Evolutionary conservation across 2,797 vertebrate genomes (phyloP), one percentile per base, ranked within the genome.

Genomic region (Austrolebias charrua): DNA sequence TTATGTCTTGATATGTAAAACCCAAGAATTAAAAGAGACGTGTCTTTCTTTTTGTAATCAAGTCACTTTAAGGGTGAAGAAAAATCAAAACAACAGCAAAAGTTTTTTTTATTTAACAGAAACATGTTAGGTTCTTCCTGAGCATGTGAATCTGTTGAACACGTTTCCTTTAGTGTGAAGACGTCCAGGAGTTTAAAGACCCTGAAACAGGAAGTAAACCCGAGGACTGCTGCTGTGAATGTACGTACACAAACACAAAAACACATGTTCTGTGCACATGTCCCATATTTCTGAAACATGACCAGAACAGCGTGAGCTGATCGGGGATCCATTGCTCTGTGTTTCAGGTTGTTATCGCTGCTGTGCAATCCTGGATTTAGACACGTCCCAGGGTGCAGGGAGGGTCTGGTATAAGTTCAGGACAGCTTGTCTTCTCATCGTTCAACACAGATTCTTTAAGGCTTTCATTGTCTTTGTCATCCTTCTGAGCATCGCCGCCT

Each of bases 391-490:
- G 0, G 91, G 93, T 42, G 90, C 69, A 33, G 94, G 95, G 44
- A 93, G 80, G 76, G n/a, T 24, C 11, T 98, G 97, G 96, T 94
- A 92, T 92, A 95, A 92, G 53, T 44, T 98, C 47, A 92, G 97
- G 54, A 93, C 84, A 73, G 90, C 94, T 29, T 98, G 96, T 71
- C 96, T 93, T 85, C 75, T 57, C 65, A 96, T 98, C 0, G 96
- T 97, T 0, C 96, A 99, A 77, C 95, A 98, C 49, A 95, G 95
- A 88, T 97, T 95, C 90, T 98, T 99, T 0, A 95, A 98, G 89
- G 93, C 92, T 10, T 99, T 99, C 89, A 96, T 99, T 14, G 94
- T 97, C 77, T 96, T 99, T 88, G 96, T 98, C 95, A 97, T 98
- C 76, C 91, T 99, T 59, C 89, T 98, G 51, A 98, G 96, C 91